Evolutionary conservation across 2,888 invertebrate genomes (phyloP).

Genomic region (Phrixothrix hirtus): DNA sequence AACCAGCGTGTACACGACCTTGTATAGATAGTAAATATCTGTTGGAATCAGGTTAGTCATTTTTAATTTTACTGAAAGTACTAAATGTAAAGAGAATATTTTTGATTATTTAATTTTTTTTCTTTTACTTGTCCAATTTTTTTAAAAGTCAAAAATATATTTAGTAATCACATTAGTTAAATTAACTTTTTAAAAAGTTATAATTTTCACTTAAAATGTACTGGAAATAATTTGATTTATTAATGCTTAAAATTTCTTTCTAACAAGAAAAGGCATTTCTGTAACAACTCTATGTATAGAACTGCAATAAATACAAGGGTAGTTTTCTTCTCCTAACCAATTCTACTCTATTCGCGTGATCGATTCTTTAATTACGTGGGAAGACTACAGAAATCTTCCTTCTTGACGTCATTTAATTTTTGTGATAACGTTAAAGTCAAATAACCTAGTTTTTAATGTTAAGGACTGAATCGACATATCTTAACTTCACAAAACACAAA

Average conservation of each 20-base stretch:
- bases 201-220: no score
- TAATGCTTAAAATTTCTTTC: neutral
- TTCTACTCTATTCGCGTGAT: conserved; percentile 39
- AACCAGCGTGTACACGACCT: conserved; percentile 14
- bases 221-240: no score
- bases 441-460: no score
- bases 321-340: conserved; percentile 33
- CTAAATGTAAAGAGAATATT: neutral
- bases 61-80: neutral
- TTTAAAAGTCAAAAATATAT: no score
- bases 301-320: conserved; percentile 21
- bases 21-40: neutral
- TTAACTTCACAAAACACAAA: no score
- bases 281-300: conserved; percentile 6
- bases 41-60: conserved; percentile 7
- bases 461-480: no score
- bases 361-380: conserved; percentile 43
- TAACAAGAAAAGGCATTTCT: neutral
- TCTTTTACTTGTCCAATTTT: neutral
- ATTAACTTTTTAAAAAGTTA: no score
- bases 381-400: conserved; percentile 37
- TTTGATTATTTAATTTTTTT: neutral
- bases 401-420: conserved; percentile 32
- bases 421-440: conserved; percentile 11
- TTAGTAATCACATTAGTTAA: no score